Conservation (phyloP, 1,140 invertebrate species). For the Micrasema longulum region DNA sequence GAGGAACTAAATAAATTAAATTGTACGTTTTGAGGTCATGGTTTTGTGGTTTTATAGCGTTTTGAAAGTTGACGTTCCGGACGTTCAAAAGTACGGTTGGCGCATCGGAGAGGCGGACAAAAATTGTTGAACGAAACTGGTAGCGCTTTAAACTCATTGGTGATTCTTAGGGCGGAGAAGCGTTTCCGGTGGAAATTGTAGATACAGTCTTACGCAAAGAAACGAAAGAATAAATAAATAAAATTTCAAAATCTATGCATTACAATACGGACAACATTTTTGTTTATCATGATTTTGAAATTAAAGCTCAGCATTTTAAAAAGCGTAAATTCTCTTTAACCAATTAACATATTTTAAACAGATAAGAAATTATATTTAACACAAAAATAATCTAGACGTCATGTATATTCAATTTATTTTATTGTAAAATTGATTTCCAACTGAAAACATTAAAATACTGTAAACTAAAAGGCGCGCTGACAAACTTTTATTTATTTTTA, state of each 20-base stretch:
- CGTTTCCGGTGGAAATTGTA: slow-evolving; percentile 22
- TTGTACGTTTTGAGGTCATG: not conserved
- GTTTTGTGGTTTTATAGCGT: not conserved
- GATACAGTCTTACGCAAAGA: slow-evolving; percentile 7
- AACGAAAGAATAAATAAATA: not conserved
- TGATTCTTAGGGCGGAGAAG: slow-evolving; percentile 36
- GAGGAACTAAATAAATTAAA: not conserved
- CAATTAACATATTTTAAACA: too few relatives aligned
- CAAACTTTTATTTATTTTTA: too few relatives aligned
- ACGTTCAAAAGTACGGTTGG: not conserved
- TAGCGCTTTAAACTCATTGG: slow-evolving; percentile 38
- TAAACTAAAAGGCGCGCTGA: too few relatives aligned
- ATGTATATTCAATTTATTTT: too few relatives aligned
- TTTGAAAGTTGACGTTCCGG: not conserved
- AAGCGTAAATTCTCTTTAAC: too few relatives aligned
- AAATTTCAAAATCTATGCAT: not conserved
- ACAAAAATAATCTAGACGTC: too few relatives aligned
- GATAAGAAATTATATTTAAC: too few relatives aligned
- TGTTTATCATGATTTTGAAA: too few relatives aligned
- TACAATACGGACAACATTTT: not conserved
- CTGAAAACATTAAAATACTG: too few relatives aligned
- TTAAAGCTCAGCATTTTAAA: too few relatives aligned
- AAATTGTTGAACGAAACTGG: not conserved
- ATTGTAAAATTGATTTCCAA: too few relatives aligned
- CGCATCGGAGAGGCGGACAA: not conserved